Evolutionary conservation across 1,140 invertebrate species (phyloP), one percentile per base, ranked within the genome.

Genomic region (Acromyrmex echinatior): DNA sequence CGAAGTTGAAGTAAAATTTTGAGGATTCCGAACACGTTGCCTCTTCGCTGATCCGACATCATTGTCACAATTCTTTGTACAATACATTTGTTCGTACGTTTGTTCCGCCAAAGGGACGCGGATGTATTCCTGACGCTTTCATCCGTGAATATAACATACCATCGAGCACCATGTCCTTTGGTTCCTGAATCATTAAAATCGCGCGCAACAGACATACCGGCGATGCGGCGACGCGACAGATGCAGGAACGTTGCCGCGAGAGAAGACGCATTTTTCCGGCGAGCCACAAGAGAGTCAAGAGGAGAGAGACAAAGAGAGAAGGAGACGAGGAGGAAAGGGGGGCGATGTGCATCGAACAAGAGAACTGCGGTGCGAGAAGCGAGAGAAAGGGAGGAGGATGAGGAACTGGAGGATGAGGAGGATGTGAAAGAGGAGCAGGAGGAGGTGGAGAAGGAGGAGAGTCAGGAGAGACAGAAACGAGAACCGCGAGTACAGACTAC

Each of bases 261-360:
- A 53, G 39, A 68, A 56, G 45, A 79, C 25, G 70, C 62, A 87
- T 82, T 88, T 90, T 82, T 79, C 68, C 76, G 39, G 45, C 66
- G 68, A 86, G 82, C 45, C 66, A 60, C 73, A 88, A 87, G 79
- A 87, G 71, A 85, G 63, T 31, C 0, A 35, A 28, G 66, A 70
- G 66, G n/a, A n/a, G 18, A 68, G 65, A 62, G 51, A 68, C 28
- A 82, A 74, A 73, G 39, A 87, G 63, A 84, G 56, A 70, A 84
- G 49, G 68, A 53, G n/a, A 66, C 39, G 53, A 74, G 70, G 9
- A 28, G 10, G n/a, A 66, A 88, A 66, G 62, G 86, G 86, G 87
- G 60, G 39, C 73, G 76, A 66, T 49, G 70, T 51, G 79, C 66
- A 63, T 45, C 28, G 74, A 70, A 89, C 85, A 62, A 81, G 53